Percentiles rank a stretch among this genome's conserved stretches.
Conservation (phyloP, 1,140 invertebrate genomes). For the Micrasema minimum region DNA sequence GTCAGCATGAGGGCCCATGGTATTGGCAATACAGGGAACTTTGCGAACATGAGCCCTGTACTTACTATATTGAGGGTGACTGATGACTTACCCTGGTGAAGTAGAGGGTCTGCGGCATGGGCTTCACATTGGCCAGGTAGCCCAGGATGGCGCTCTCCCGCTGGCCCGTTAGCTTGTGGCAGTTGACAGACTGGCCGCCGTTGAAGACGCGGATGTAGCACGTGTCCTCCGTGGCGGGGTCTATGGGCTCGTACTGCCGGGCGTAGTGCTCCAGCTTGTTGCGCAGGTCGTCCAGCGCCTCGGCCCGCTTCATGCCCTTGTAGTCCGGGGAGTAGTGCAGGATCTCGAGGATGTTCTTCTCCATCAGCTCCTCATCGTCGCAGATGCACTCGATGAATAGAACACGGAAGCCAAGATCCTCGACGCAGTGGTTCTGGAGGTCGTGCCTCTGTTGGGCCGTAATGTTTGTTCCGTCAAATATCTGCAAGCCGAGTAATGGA, state of each 20-base stretch:
- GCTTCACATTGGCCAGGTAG: slow-evolving; percentile 63
- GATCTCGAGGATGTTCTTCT: slow-evolving; percentile 90
- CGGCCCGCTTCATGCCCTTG: slow-evolving; percentile 76
- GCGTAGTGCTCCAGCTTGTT: slow-evolving; percentile 89
- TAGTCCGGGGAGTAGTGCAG: slow-evolving; percentile 93
- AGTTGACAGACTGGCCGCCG: slow-evolving; percentile 63
- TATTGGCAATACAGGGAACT: too few relatives aligned
- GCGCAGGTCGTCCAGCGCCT: slow-evolving; percentile 84
- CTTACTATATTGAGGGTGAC: too few relatives aligned
- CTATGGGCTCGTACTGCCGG: slow-evolving; percentile 78
- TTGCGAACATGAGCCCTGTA: too few relatives aligned
- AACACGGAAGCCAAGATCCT: slow-evolving; percentile 83
- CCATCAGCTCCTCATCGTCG: slow-evolving; percentile 82
- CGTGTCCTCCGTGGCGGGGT: slow-evolving; percentile 59
- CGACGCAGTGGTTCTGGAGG: slow-evolving; percentile 79
- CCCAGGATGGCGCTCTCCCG: slow-evolving; percentile 64
- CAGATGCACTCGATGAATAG: slow-evolving; percentile 95
- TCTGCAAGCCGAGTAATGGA: slow-evolving; percentile 72
- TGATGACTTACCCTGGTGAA: slow-evolving; percentile 64
- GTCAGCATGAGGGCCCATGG: too few relatives aligned
- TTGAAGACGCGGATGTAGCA: slow-evolving; percentile 63
- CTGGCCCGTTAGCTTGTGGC: slow-evolving; percentile 61
- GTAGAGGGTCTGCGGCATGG: slow-evolving; percentile 62
- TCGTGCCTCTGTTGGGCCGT: slow-evolving; percentile 81
- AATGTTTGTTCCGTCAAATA: slow-evolving; percentile 94